Conservation (phyloP, 2,797 vertebrate species). For the Sebastes minor region DNA sequence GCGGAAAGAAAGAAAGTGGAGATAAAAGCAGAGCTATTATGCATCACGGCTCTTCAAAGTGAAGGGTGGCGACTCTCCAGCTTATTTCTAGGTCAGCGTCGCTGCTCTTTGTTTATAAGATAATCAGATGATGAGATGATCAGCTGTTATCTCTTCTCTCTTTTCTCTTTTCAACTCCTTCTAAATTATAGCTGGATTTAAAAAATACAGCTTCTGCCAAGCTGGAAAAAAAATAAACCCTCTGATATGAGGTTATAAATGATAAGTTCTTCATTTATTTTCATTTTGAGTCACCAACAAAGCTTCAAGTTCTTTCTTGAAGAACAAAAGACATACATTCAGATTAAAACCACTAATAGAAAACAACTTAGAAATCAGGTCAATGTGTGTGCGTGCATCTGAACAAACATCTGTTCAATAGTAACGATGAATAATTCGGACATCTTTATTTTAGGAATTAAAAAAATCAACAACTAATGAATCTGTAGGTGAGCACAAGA, state of each 20-base stretch:
- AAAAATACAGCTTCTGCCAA: neutral
- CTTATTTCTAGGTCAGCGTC: neutral
- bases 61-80: neutral
- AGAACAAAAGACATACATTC: conserved; percentile 6
- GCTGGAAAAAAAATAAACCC: neutral
- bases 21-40: neutral
- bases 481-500: neutral
- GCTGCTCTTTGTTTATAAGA: conserved; percentile 20
- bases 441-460: neutral
- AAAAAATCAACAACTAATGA: neutral
- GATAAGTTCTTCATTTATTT: neutral
- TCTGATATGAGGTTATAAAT: neutral
- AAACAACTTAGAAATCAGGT: conserved; percentile 28
- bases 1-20: neutral
- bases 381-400: neutral
- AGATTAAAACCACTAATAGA: conserved; percentile 2
- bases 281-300: neutral
- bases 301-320: neutral
- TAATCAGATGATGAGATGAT: neutral
- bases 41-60: neutral
- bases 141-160: neutral
- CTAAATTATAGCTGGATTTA: neutral
- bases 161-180: conserved; percentile 6
- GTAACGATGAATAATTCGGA: neutral
- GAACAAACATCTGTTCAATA: neutral